A percentile compares a stretch with the other conserved stretches of the same genome.
Evolutionary conservation across 23 tunicate genomes (phyloP).

Genomic region (Styela clava): DNA sequence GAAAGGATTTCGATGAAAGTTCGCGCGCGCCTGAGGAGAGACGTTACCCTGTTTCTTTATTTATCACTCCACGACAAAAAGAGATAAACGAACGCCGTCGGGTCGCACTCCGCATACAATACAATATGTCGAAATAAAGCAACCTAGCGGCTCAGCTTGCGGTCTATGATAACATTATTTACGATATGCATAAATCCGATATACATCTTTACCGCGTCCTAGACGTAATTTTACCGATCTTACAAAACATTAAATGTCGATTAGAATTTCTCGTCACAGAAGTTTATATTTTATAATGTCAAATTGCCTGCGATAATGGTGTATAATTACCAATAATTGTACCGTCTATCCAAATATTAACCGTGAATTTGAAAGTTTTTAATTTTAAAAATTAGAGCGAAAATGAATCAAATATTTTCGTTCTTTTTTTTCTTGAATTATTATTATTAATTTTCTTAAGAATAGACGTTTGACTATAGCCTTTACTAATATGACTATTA

Average conservation of each 20-base stretch:
- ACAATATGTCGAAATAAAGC: background rate
- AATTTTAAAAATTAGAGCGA: no score
- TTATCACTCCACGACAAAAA: background rate
- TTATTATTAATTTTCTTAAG: no score
- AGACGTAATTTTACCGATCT: constrained; percentile 2
- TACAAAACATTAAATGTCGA: background rate
- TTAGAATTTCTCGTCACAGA: no score
- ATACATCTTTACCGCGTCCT: background rate
- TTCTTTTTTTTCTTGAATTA: no score
- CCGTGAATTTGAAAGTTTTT: no score
- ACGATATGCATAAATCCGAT: background rate
- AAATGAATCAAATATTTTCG: no score
- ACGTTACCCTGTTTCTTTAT: constrained; percentile 5
- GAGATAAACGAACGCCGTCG: constrained; percentile 1
- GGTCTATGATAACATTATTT: background rate
- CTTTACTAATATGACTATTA: no score
- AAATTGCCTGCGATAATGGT: background rate
- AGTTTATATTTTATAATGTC: background rate
- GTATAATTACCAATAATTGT: background rate
- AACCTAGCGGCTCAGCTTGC: background rate
- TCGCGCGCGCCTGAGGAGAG: constrained; percentile 31
- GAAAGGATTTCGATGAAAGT: constrained; percentile 32
- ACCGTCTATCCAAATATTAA: background rate
- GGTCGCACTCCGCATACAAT: background rate
- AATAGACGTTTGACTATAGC: no score